Base-by-base conservation (phyloP, 2,113 vertebrate genomes). In the Mesoclemmys tuberculata region DNA sequence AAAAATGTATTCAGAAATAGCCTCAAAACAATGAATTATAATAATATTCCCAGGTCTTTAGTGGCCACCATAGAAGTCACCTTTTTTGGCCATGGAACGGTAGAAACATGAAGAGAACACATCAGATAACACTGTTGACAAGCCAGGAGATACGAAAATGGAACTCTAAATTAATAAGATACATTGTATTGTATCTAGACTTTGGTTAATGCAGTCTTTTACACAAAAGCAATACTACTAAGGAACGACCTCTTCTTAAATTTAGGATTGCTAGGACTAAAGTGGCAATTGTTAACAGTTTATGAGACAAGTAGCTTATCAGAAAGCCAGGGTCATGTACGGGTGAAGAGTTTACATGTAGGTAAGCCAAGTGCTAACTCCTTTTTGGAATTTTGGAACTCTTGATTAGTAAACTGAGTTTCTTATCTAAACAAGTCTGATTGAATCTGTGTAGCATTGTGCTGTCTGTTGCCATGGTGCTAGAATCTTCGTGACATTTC, bases 341-440 rank as follows among this genome's bases (percentile, higher is more conserved):
- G 74, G 58, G 56, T 90, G 31, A 84, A 85, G 74, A 94, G 87
- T 94, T 93, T 94, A 85, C 82, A 31, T 38, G 4, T 46, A 19
- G 64, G 9, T 93, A 92, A 97, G 84, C 71, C 85, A 92, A 92
- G 51, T 18, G n/a, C 55, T 46, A 78, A 89, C 21, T 97, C 64
- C 87, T 51, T 93, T 93, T 68, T 44, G 38, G 48, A 56, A 52
- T 93, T 94, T 89, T 93, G 64, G 48, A 95, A 86, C 86, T 87
- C 1, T 8, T 92, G 91, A 80, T 96, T 92, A 93, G 84, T 48
- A 91, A 56, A 77, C 51, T 8, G 61, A 46, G 8, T 64, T 96
- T 87, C 71, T 89, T 92, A 80, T 71, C 64, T 88, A 61, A 75
- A 61, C 74, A 87, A 75, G 31, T 82, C 81, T 90, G 91, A 92